Evolutionary conservation across 2,888 invertebrate genomes (phyloP), one percentile per base, ranked within the genome.

Genomic region (Beris chalybata): DNA sequence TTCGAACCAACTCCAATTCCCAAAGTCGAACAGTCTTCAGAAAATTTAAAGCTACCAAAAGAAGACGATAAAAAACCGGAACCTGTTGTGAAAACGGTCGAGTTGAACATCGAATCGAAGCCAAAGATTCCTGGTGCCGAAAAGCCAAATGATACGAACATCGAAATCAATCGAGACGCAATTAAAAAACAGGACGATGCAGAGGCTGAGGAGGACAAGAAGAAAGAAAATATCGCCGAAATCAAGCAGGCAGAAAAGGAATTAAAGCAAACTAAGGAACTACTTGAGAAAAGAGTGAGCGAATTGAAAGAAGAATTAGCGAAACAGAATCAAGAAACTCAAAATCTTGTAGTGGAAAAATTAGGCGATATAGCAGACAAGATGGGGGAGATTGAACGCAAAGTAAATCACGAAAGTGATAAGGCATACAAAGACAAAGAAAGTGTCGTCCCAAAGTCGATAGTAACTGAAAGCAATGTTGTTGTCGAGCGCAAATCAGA

Each of bases 371-470:
- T 78, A 6, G 75, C 78, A 0, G 77, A 82, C 68, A 77, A 81
- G 29, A 82, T 81, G n/a, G 81, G 82, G 1, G 79, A 83, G 71
- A 81, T 84, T 71, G 83, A 85, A 72, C 81, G 80, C n/a, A 80
- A 82, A 68, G 80, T 82, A 68, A 82, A 82, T 6, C 81, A 77
- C 4, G 81, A 82, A 74, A 80, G 3, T 6, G 79, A 82, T 70
- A 80, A 81, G 69, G 82, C 83, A 71, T 83, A 84, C 13, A 77
- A 83, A 70, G 80, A 83, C 61, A 77, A 76, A 63, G 69, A 68
- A 48, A 47, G 67, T 38, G 13, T 11, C 7, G 50, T 3, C 12
- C 12, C 4, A 9, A 50, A 48, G 13, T 4, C 15, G 48, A 6
- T 43, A 13, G 13, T 2, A 32, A 61, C 5, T 31, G 31, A 32